phyloP scores from a whole-genome alignment of 2,113 vertebrate species.

The Myiagra hebetior region DNA sequence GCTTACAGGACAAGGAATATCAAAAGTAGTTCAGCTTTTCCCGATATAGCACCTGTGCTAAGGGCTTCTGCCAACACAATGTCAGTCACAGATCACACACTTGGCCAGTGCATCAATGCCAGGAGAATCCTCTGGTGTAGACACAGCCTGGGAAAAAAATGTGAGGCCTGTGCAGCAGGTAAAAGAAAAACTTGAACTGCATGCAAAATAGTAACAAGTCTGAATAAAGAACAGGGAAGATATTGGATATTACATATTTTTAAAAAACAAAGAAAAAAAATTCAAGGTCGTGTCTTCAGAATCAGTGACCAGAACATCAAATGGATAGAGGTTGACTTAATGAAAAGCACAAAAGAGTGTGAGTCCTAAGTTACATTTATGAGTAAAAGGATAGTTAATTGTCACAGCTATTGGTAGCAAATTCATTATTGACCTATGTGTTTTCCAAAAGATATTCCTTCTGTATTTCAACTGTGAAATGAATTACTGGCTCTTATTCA shows the following conservation, averaged over 20 bases:
- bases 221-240: background rate
- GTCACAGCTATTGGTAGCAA: background rate
- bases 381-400: background rate
- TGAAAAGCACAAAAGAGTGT: background rate
- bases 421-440: background rate
- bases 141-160: background rate
- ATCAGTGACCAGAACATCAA: background rate
- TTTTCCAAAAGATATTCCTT: background rate
- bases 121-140: background rate
- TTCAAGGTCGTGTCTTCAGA: background rate
- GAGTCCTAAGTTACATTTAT: background rate
- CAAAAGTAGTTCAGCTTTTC: slow-evolving; percentile 1
- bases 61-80: background rate
- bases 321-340: background rate
- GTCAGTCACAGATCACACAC: background rate
- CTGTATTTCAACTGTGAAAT: background rate
- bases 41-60: background rate
- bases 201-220: background rate
- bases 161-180: background rate
- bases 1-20: background rate
- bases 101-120: background rate
- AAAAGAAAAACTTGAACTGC: background rate
- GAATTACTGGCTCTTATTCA: background rate
- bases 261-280: background rate
- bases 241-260: background rate